Evolutionary conservation across 2,113 vertebrate genomes (phyloP).

Genomic region (Podarcis raffonei): DNA sequence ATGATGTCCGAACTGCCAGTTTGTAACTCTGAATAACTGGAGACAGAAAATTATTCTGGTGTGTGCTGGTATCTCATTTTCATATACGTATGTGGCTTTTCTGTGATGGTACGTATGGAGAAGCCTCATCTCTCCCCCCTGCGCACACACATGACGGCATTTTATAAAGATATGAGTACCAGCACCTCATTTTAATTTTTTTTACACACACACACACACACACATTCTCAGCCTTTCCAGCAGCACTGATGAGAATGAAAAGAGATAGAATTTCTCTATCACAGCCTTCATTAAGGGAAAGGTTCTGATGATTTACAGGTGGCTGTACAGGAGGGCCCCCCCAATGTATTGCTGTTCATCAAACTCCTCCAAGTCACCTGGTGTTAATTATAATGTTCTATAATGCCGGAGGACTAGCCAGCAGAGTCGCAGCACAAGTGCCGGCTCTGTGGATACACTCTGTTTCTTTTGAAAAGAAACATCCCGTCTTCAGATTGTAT

Average conservation of each 20-base stretch:
- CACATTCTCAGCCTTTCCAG: background rate
- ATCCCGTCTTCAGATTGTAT: slow-evolving; percentile 38
- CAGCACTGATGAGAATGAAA: background rate
- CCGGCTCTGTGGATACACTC: slow-evolving; percentile 12
- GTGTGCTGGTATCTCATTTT: background rate
- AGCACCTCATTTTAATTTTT: background rate
- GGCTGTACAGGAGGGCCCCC: slow-evolving; percentile 37
- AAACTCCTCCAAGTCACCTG: slow-evolving; percentile 56
- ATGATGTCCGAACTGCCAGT: background rate
- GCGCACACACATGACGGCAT: no score
- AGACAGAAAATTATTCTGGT: background rate
- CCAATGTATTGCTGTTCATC: slow-evolving; percentile 24
- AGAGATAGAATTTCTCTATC: slow-evolving; percentile 9
- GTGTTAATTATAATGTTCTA: slow-evolving; percentile 65
- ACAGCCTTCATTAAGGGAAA: slow-evolving; percentile 37
- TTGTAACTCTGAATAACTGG: background rate
- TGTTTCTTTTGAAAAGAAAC: slow-evolving; percentile 32
- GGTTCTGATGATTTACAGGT: slow-evolving; percentile 57
- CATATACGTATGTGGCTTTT: background rate
- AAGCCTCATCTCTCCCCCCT: no score
- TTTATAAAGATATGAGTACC: no score
- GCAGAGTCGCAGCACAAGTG: background rate
- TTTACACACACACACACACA: no score
- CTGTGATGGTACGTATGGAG: no score
- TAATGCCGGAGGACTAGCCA: slow-evolving; percentile 31